Percentiles rank a stretch among this genome's conserved stretches.
Conservation (phyloP, 1,140 invertebrate genomes). For the Caerostris extrusa region DNA sequence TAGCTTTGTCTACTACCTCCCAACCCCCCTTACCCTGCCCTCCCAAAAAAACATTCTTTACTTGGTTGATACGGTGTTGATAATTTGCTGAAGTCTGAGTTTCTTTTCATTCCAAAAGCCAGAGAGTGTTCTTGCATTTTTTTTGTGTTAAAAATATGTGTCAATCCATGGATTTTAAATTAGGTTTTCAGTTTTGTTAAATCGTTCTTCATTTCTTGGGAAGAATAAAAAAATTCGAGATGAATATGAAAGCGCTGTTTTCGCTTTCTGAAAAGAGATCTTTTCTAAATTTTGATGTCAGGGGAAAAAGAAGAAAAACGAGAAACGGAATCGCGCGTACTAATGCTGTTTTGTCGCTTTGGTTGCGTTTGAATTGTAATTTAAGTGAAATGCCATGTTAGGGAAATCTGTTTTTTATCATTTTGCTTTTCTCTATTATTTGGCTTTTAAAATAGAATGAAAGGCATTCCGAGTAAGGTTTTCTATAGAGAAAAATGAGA, state of each 20-base stretch:
- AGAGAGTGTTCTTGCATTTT: slow-evolving; percentile 23
- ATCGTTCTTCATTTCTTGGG: slow-evolving; percentile 23
- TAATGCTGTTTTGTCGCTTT: slow-evolving; percentile 26
- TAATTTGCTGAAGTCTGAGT: slow-evolving; percentile 61
- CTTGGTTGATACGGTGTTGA: slow-evolving; percentile 45
- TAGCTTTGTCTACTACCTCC: too few species aligned
- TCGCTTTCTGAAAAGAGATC: not conserved
- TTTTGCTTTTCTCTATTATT: too few species aligned
- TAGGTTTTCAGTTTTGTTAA: slow-evolving; percentile 26
- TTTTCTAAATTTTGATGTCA: slow-evolving; percentile 32
- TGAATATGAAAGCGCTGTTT: slow-evolving; percentile 6
- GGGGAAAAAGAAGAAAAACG: not conserved
- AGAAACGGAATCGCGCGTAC: not conserved
- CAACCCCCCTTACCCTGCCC: not conserved
- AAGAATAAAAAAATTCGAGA: not conserved
- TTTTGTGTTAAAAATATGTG: not conserved
- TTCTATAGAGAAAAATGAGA: too few species aligned
- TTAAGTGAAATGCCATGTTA: slow-evolving; percentile 19
- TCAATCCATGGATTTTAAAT: not conserved
- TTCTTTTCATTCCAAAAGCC: slow-evolving; percentile 55
- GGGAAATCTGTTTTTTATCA: not conserved
- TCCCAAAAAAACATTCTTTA: slow-evolving; percentile 18
- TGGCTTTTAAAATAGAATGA: too few species aligned
- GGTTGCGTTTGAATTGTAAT: slow-evolving; percentile 7
- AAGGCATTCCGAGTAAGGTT: too few species aligned